These are phyloP conservation scores for Acanthornis magna DNA, from an alignment of 2,797 vertebrate genomes.

Conservation along the genomic window DNA sequence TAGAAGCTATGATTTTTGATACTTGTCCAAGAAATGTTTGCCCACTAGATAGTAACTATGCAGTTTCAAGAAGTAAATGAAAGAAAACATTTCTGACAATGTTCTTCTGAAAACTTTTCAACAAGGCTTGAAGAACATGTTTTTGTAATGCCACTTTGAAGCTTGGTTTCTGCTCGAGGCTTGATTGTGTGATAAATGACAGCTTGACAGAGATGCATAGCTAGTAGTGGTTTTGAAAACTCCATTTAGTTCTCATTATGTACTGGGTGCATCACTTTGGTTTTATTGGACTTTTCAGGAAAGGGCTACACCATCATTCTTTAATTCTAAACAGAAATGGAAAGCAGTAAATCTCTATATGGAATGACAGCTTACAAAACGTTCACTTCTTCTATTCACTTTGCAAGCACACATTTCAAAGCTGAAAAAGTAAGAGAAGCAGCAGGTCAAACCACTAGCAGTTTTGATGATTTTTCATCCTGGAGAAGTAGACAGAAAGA, in stretches of 20 bases:
- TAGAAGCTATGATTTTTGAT: neutral
- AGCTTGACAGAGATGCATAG: slow-evolving; percentile 44
- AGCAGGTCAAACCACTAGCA: slow-evolving; percentile 14
- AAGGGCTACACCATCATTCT: slow-evolving; percentile 62
- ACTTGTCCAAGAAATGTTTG: neutral
- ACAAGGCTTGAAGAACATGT: neutral
- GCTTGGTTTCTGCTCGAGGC: neutral
- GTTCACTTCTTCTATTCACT: slow-evolving; percentile 48
- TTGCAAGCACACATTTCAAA: slow-evolving; percentile 33
- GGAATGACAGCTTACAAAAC: slow-evolving; percentile 65
- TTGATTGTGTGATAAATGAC: slow-evolving; percentile 51
- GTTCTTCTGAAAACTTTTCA: neutral
- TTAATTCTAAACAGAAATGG: slow-evolving; percentile 68
- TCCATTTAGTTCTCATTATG: slow-evolving; percentile 66
- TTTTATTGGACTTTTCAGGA: slow-evolving; percentile 66
- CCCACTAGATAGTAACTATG: neutral
- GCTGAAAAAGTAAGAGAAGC: slow-evolving; percentile 31
- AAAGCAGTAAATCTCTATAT: slow-evolving; percentile 70
- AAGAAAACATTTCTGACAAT: neutral
- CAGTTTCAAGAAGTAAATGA: neutral
- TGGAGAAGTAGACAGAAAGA: neutral
- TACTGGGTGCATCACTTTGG: slow-evolving; percentile 11
- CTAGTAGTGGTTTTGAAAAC: slow-evolving; percentile 62
- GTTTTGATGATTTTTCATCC: slow-evolving; percentile 24
- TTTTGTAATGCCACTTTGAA: neutral